Percentiles rank a stretch among this genome's conserved stretches.
phyloP scores from a whole-genome alignment of 2,797 vertebrate genomes.

The Psittacula echo region DNA sequence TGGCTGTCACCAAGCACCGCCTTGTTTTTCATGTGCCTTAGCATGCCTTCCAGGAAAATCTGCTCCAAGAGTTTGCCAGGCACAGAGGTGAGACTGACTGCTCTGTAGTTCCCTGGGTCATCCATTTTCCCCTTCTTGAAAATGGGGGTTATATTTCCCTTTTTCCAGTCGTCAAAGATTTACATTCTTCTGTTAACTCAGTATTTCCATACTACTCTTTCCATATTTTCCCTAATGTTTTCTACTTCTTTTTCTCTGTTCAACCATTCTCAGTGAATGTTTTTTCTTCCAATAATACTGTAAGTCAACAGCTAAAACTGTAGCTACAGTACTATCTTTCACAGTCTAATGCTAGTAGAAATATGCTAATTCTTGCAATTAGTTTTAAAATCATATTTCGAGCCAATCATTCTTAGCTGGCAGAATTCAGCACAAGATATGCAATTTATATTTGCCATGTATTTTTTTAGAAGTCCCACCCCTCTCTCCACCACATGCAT shows the following conservation, averaged over 20 bases:
- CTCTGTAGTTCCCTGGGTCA: too few relatives aligned
- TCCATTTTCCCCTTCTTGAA: too few relatives aligned
- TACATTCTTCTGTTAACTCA: neutral
- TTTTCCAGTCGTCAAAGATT: neutral
- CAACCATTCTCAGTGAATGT: neutral
- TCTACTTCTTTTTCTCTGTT: neutral
- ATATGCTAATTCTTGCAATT: neutral
- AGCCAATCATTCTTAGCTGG: neutral
- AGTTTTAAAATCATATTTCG: neutral
- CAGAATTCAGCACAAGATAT: neutral
- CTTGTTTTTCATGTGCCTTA: too few relatives aligned
- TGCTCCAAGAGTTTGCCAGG: too few relatives aligned
- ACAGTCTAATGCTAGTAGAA: neutral
- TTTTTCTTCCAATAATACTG: neutral
- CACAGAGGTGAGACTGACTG: too few relatives aligned
- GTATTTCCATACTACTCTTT: neutral
- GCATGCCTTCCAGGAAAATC: too few relatives aligned
- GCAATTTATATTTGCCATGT: neutral
- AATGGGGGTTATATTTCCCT: too few relatives aligned
- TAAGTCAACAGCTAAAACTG: neutral
- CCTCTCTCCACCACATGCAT: neutral
- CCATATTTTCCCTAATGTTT: neutral
- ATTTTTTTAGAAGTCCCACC: neutral
- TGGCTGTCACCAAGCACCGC: too few relatives aligned
- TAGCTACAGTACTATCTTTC: neutral